These are phyloP conservation scores for Cheilosia grossa DNA, from an alignment of 2,888 invertebrate species.

Conservation along the genomic window DNA sequence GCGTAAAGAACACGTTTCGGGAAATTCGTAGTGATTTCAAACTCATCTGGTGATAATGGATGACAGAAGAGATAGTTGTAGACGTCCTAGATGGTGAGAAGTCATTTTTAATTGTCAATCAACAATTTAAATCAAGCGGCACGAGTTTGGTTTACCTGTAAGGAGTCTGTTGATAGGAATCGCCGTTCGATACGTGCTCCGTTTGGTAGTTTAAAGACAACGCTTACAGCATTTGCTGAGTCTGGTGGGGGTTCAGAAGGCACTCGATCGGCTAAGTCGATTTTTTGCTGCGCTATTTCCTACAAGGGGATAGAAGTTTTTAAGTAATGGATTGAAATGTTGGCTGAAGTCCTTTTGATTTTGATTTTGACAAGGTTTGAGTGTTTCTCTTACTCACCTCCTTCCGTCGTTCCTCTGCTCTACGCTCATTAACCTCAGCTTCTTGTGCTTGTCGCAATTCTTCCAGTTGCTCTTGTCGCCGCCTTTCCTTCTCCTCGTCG, in stretches of 20 bases:
- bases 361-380: too few species aligned
- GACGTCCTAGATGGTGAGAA: slow-evolving; percentile 88
- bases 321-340: neutral
- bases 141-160: slow-evolving; percentile 86
- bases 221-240: slow-evolving; percentile 88
- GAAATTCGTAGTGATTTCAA: slow-evolving; percentile 98
- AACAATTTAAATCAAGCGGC: neutral
- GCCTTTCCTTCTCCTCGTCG: slow-evolving; percentile 97
- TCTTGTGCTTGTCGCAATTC: slow-evolving; percentile 84
- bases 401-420: slow-evolving; percentile 84
- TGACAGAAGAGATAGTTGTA: slow-evolving; percentile 98
- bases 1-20: slow-evolving; percentile 91
- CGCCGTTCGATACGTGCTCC: slow-evolving; percentile 94
- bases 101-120: neutral
- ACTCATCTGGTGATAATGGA: slow-evolving; percentile 94
- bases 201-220: slow-evolving; percentile 95
- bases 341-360: too few species aligned
- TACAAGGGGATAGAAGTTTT: slow-evolving; percentile 76
- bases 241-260: slow-evolving; percentile 90
- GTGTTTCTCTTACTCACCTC: slow-evolving; percentile 78
- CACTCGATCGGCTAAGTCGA: slow-evolving; percentile 86
- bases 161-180: slow-evolving; percentile 91
- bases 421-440: slow-evolving; percentile 84
- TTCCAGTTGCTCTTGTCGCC: slow-evolving; percentile 86
- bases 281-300: slow-evolving; percentile 88